phyloP scores from a whole-genome alignment of 2,113 vertebrate genomes.

The Nicator chloris region DNA sequence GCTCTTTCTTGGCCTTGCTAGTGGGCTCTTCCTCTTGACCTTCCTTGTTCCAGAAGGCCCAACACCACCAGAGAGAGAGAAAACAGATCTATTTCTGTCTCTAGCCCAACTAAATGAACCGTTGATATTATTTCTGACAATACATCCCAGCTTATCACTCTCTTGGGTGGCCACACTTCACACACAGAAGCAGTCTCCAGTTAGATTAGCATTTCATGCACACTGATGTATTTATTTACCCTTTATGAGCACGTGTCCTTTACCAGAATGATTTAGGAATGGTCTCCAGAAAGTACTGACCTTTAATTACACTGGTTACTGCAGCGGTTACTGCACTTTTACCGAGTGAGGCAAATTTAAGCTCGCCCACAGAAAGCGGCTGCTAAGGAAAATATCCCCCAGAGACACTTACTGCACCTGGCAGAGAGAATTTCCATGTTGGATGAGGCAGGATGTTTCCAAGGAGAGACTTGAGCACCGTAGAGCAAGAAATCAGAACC shows the following conservation, averaged over 20 bases:
- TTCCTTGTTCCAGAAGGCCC: not conserved
- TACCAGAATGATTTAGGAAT: not conserved
- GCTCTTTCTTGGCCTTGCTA: not conserved
- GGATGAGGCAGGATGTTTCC: too few relatives aligned
- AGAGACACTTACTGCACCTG: too few relatives aligned
- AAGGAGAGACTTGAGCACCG: too few relatives aligned
- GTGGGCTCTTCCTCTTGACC: not conserved
- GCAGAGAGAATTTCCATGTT: too few relatives aligned
- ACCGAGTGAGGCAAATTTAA: too few relatives aligned
- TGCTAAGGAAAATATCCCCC: too few relatives aligned
- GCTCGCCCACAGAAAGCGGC: too few relatives aligned
- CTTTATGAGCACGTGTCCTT: not conserved
- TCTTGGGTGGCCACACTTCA: not conserved
- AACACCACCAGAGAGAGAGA: not conserved
- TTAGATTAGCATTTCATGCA: not conserved
- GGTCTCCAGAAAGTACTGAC: not conserved
- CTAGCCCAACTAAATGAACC: not conserved
- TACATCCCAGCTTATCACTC: not conserved
- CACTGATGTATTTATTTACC: not conserved
- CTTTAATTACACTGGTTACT: not conserved
- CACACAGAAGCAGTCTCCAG: not conserved
- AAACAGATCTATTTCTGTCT: not conserved
- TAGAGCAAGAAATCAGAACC: too few relatives aligned
- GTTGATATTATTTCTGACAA: not conserved
- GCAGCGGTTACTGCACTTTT: too few relatives aligned